Evolutionary conservation across 1,140 invertebrate genomes (phyloP), one percentile per base, ranked within the genome.

Genomic region (Heliothis virescens): DNA sequence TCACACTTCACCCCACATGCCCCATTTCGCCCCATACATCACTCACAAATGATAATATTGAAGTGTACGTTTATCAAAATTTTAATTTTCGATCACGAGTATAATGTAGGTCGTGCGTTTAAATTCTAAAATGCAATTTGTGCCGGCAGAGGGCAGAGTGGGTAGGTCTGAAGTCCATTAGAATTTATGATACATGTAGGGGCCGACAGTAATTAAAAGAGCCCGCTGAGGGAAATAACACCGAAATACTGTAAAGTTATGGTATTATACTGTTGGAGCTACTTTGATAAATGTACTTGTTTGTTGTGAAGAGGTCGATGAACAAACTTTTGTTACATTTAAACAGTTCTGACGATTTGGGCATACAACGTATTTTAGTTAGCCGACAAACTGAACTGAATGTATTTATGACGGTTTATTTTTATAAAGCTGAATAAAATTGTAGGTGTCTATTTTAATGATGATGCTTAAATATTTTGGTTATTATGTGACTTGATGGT

Each of bases 101-200:
- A 79, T 75, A 57, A 80, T 76, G 60, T 63, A 65, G 60, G 74
- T 67, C 48, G 52, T 80, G 67, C 72, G 79, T 75, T 79, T 75
- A 80, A 80, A 80, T 80, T 80, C 79, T 80, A 80, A 80, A 80
- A 80, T 80, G 79, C 79, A 80, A 80, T 80, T 80, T 80, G 79
- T 72, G 60, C 41, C 79, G 62, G 60, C 29, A 67, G 67, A 73
- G 59, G 50, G 69, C 80, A 78, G 78, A 73, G 81, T 65, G 73
- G 50, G 73, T 79, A 52, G 50, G 82, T 77, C 76, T 77, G 72
- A 53, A 87, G 83, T 90, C 86, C 88, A 91, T 90, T 91, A 90
- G 86, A 91, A 90, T 91, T 90, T 90, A 91, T 91, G 89, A 90
- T 89, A 90, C 87, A 90, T 89, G 86, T 77, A 82, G 82, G 89